Base-by-base conservation (phyloP, 2,797 vertebrate genomes). In the Heterohyrax brucei region DNA sequence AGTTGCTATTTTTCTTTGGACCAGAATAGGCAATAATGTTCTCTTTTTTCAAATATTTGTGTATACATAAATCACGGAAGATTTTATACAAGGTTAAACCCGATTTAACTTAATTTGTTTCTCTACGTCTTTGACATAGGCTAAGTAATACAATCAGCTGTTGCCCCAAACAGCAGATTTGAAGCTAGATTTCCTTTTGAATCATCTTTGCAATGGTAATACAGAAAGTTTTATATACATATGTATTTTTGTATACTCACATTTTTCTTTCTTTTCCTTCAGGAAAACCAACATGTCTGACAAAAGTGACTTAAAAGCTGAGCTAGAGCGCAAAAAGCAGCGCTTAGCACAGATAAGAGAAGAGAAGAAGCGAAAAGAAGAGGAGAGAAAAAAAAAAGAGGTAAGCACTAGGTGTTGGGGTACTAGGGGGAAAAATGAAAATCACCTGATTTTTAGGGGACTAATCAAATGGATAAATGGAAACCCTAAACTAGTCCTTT, bases 311-410 rank as follows among this genome's bases (percentile, higher is more conserved):
- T 98, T 99, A 92, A 99, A 99, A 98, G 99, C 99, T 30, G 99
- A 99, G 97, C 98, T 99, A n/a, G 99, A 99, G 97, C 98, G 99
- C 96, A 99, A 99, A 97, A 99, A 99, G 81, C 99, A 99, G 95
- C 99, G 99, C 64, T 98, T 99, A 95, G 99, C 99, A 94, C 99
- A 99, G 96, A 99, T 99, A 96, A 98, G 99, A 96, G 99, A 99
- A 98, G 99, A 99, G 94, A 99, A 99, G 98, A 99, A 99, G 95
- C 98, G 99, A 44, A 99, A 99, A 97, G 99, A 99, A 91, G 99
- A 99, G 93, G 99, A 99, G 96, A 98, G 99, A 87, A 99, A 99
- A 97, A 99, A 99, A 97, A 99, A 99, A 98, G 99, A 99, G 98
- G 99, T 99, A 97, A 98, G 93, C 96, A 28, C 64, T 4, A 7